These are phyloP conservation scores for Egretta garzetta DNA, from an alignment of 2,113 vertebrate species.

Conservation along the genomic window DNA sequence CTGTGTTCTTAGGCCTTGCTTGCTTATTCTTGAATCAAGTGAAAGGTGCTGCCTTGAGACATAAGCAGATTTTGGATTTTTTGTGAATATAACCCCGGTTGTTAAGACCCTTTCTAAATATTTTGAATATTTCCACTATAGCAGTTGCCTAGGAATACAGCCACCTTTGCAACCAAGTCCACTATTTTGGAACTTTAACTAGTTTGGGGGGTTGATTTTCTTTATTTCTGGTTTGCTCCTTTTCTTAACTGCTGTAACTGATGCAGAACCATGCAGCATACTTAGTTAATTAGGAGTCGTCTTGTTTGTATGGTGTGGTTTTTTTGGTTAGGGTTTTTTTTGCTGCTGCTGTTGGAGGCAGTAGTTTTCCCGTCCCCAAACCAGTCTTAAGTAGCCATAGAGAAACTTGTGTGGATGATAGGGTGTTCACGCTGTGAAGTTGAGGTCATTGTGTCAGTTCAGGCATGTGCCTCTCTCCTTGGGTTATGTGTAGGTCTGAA, in stretches of 20 bases:
- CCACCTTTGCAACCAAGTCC: neutral
- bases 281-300: neutral
- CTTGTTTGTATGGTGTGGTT: neutral
- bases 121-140: neutral
- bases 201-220: neutral
- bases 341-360: no score
- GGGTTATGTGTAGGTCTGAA: neutral
- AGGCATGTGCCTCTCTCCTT: neutral
- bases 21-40: neutral
- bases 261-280: neutral
- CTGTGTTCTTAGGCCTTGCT: neutral
- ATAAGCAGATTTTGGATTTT: neutral
- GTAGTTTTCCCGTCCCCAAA: neutral
- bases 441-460: neutral
- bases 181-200: neutral
- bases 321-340: neutral
- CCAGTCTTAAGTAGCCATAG: rapidly evolving
- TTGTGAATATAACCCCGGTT: neutral
- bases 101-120: neutral
- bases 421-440: neutral
- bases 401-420: neutral
- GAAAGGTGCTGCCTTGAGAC: neutral
- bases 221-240: neutral
- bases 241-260: neutral
- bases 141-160: neutral